Conservation (phyloP, 2,888 invertebrate species). For the Brachypalpus laphriformis region DNA sequence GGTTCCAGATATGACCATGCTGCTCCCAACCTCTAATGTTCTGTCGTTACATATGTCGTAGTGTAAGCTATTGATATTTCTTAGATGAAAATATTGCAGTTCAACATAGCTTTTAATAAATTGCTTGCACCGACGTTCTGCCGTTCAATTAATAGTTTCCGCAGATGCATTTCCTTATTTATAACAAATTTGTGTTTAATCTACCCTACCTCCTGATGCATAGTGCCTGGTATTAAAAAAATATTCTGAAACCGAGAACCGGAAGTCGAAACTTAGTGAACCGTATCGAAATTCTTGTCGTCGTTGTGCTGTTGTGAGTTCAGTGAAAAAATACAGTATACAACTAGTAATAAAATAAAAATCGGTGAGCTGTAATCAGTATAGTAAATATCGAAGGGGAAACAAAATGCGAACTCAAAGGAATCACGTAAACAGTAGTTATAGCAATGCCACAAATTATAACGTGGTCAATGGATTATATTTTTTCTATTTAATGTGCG, state of each 20-base stretch:
- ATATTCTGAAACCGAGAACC: not conserved
- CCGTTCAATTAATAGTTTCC: too few species aligned
- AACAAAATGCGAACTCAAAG: not conserved
- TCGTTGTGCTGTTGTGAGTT: not conserved
- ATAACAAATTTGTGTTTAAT: slow-evolving; percentile 3
- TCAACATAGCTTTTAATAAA: not conserved
- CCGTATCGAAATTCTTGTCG: slow-evolving; percentile 15
- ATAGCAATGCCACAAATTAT: not conserved
- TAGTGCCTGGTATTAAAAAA: not conserved
- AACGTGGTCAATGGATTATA: not conserved
- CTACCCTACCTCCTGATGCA: not conserved
- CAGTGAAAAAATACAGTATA: not conserved
- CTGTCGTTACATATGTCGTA: slow-evolving; percentile 5
- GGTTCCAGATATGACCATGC: not conserved
- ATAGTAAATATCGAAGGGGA: too few species aligned
- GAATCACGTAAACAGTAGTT: not conserved
- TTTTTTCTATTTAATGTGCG: not conserved
- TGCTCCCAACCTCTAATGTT: not conserved
- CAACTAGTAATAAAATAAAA: not conserved
- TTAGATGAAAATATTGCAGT: not conserved
- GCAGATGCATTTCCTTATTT: too few species aligned
- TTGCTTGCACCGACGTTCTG: too few species aligned
- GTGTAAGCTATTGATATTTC: not conserved
- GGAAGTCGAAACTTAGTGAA: slow-evolving; percentile 35
- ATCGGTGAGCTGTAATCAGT: too few species aligned